Evolutionary conservation across 2,888 invertebrate species (phyloP).

Genomic region (Notocelia uddmanniana): DNA sequence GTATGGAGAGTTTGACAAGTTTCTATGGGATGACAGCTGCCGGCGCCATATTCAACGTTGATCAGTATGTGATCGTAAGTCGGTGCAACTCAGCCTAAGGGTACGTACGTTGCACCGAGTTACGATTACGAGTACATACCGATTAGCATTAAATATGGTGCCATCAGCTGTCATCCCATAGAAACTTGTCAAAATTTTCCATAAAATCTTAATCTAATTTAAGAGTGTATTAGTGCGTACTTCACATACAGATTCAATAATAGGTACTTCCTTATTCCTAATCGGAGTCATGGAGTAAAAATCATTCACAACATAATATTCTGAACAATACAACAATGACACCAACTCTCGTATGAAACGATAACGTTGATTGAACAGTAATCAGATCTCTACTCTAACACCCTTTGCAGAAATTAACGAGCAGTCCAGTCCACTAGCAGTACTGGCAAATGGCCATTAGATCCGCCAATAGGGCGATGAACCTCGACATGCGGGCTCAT

Average conservation of each 20-base stretch:
- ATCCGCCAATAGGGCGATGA: slow-evolving; percentile 64
- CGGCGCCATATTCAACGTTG: no score
- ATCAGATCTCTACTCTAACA: background rate
- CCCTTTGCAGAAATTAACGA: slow-evolving; percentile 47
- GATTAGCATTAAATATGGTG: no score
- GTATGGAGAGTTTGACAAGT: no score
- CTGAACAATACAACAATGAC: background rate
- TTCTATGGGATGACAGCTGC: no score
- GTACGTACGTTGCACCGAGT: no score
- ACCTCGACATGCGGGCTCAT: slow-evolving; percentile 68
- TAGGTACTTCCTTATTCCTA: background rate
- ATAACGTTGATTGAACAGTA: background rate
- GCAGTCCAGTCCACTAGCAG: slow-evolving; percentile 51
- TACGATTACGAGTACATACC: no score
- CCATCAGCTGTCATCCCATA: no score
- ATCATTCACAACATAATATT: background rate
- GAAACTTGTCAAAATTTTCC: no score
- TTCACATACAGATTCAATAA: background rate
- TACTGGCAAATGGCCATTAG: slow-evolving; percentile 54
- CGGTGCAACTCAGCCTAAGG: no score
- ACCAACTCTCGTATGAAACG: background rate
- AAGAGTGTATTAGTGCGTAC: background rate
- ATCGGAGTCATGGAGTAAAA: background rate
- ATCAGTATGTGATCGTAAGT: no score
- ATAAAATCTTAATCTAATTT: no score